Conservation (phyloP, 2,113 vertebrate genomes). For the Phalacrocorax carbo region DNA sequence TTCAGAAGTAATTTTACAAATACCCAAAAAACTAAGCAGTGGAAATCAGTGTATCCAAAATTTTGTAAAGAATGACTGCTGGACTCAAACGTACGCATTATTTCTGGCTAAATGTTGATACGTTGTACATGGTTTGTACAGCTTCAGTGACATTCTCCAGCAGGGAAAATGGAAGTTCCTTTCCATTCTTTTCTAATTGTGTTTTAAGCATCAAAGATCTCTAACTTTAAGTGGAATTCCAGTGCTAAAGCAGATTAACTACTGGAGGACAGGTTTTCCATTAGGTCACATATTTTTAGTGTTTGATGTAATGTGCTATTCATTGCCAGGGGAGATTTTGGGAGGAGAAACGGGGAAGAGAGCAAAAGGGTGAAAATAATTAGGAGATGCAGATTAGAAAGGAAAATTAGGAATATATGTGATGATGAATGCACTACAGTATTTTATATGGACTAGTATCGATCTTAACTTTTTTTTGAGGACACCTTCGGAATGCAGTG, state of each 20-base stretch:
- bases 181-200: background rate
- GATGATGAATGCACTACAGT: background rate
- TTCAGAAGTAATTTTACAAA: background rate
- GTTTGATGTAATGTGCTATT: background rate
- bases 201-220: background rate
- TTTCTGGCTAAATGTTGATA: background rate
- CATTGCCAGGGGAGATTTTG: background rate
- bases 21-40: background rate
- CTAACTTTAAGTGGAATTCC: background rate
- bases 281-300: background rate
- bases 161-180: background rate
- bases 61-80: background rate
- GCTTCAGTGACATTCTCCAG: background rate
- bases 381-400: background rate
- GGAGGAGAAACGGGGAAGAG: background rate
- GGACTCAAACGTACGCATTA: background rate
- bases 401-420: background rate
- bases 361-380: conserved; percentile 15
- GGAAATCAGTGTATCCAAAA: background rate
- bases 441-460: background rate
- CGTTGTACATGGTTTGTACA: background rate
- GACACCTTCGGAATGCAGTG: background rate
- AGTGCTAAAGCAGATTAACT: background rate
- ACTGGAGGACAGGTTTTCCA: background rate
- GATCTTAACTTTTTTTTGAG: background rate